Conservation (phyloP, 2,113 vertebrate genomes). For the Piaya cayana region DNA sequence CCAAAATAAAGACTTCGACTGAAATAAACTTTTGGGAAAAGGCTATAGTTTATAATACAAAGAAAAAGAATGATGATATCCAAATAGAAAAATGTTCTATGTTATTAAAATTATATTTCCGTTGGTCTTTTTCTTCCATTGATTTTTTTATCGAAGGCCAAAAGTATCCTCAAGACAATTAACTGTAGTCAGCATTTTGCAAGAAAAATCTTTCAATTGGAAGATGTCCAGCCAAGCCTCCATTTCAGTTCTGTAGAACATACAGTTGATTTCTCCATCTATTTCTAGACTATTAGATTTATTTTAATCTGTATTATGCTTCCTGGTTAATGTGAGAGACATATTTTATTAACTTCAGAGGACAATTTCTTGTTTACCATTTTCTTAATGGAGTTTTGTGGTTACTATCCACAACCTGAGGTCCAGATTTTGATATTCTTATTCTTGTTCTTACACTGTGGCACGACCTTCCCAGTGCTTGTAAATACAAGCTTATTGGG, state of each 20-base stretch:
- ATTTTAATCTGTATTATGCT: not conserved
- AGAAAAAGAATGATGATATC: not conserved
- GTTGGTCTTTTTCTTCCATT: not conserved
- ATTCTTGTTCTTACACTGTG: not conserved
- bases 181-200: not conserved
- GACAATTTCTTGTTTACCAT: not conserved
- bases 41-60: not conserved
- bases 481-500: not conserved
- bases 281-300: not conserved
- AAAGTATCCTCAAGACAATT: constrained; percentile 14
- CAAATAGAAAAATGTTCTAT: not conserved
- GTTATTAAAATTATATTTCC: not conserved
- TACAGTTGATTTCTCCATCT: constrained; percentile 20
- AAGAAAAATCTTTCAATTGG: constrained; percentile 30
- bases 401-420: not conserved
- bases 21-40: not conserved
- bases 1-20: not conserved
- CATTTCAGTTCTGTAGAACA: constrained; percentile 4
- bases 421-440: not conserved
- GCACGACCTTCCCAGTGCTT: not conserved
- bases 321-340: not conserved
- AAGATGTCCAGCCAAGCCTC: constrained; percentile 7
- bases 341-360: not conserved
- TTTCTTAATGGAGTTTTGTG: not conserved
- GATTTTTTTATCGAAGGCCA: not conserved